Base-by-base conservation (phyloP, 2,113 vertebrate genomes). In the Burhinus oedicnemus region DNA sequence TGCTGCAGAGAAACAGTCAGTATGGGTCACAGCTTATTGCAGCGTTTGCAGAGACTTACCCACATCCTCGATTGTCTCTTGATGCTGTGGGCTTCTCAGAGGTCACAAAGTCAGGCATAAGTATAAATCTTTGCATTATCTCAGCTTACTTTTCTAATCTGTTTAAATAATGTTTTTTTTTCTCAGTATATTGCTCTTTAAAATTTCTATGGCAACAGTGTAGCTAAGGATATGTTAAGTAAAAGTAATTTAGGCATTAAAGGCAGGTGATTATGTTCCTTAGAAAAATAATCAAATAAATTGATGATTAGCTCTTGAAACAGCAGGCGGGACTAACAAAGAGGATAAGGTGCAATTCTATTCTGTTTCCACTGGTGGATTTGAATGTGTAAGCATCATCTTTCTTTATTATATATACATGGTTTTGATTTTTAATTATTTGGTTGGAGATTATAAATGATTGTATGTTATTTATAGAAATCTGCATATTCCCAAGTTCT, bases 341-440 rank as follows among this genome's bases (percentile, higher is more conserved):
- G 52, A 69, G 8, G 18, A 40, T 75, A 68, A 89, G 6, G 12
- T 78, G 30, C 55, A 64, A 36, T 79, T 93, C 55, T 82, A 36
- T 76, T 93, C 55, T 82, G 7, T 76, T 91, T 91, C 65, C 27
- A 32, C 15, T 76, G 57, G 42, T 80, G 34, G 17, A 64, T 89
- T 76, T 68, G 47, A 61, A 76, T 71, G n/a, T 49, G 15, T 82
- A 32, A 61, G 34, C 52, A 45, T 57, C 25, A 20, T 77, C 57
- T 84, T 52, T 83, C 60, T 74, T 81, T 64, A 32, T 60, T 68
- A 27, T 12, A 2, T 60, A 40, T 78, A 51, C n/a, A 0, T 47
- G 49, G 38, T n/a, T 91, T 68, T 91, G 27, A 69, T 89, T 95
- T 95, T 95, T 87, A 92, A 87, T 84, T 90, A 42, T 96, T 89